Evolutionary conservation across 2,797 vertebrate genomes (phyloP), one percentile per base, ranked within the genome.

Genomic region (Tarsius wallacei): DNA sequence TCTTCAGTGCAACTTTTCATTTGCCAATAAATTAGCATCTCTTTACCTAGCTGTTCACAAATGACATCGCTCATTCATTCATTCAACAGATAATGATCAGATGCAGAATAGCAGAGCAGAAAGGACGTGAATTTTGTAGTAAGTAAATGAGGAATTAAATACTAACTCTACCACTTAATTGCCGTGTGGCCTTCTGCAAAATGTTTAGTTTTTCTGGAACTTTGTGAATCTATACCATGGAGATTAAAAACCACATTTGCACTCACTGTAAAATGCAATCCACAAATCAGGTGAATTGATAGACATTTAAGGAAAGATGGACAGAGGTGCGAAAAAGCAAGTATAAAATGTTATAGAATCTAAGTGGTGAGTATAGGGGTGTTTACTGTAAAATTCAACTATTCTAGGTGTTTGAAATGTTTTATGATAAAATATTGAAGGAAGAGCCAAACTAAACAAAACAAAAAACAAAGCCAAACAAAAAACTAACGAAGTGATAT

Each of bases 241-340:
- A 47, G 28, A 28, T 70, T 64, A n/a, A 83, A 87, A 87, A 73
- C 85, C 85, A 71, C 19, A 51, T 53, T 53, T 68, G 17, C n/a
- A 31, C 13, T 77, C 82, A 16, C 33, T 85, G 89, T 86, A 89
- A 88, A 68, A 88, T 80, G 24, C 24, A 80, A 74, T 66, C 33
- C 9, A 13, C 28, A 78, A 49, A 53, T 80, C 66, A 68, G 19
- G 26, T 28, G 33, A 33, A 22, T 2, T 84, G 49, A 64, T 26
- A 70, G 73, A 71, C 61, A 2, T 55, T 8, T 15, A 70, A 55
- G 47, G 36, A 47, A 42, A 63, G 57, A 82, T 22, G 63, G 71
- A 93, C 21, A 74, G 42, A 59, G 15, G 8, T 57, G 19, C 87
- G 55, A 16, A 66, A 53, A 81, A 49, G 33, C 24, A 68, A 63